These are phyloP conservation scores for Oplegnathus fasciatus DNA, from an alignment of 2,113 vertebrate genomes.

Conservation along the genomic window DNA sequence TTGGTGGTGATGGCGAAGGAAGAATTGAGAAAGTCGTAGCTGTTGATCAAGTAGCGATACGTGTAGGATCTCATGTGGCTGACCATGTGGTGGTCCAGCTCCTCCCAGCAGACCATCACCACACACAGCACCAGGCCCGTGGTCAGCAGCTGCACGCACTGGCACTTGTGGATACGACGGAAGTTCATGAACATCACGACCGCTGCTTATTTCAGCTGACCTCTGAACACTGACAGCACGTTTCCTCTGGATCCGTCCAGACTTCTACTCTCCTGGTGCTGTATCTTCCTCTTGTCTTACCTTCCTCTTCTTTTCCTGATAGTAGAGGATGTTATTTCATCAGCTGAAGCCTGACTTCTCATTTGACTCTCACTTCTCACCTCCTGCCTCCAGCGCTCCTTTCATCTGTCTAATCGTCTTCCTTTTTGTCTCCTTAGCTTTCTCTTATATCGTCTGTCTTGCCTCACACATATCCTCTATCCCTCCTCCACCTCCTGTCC, in stretches of 20 bases:
- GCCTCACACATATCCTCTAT: not conserved
- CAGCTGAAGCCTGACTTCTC: not conserved
- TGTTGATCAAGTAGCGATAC: conserved; percentile 93
- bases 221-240: not conserved
- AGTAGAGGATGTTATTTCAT: not conserved
- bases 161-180: conserved; percentile 88
- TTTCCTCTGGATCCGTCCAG: conserved; percentile 59
- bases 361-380: not conserved
- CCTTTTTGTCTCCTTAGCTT: not conserved
- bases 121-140: conserved; percentile 87
- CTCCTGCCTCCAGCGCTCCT: not conserved
- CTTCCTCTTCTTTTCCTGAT: not conserved
- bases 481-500: not conserved
- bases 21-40: conserved; percentile 90
- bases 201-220: not conserved
- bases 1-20: conserved; percentile 79
- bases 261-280: not conserved
- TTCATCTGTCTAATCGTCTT: not conserved
- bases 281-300: not conserved
- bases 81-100: conserved; percentile 87
- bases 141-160: conserved; percentile 87
- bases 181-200: conserved; percentile 86
- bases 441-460: not conserved
- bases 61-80: conserved; percentile 91
- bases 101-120: conserved; percentile 89